Base-by-base conservation (phyloP, 2,888 invertebrate genomes). In the Drosophila anomalata region DNA sequence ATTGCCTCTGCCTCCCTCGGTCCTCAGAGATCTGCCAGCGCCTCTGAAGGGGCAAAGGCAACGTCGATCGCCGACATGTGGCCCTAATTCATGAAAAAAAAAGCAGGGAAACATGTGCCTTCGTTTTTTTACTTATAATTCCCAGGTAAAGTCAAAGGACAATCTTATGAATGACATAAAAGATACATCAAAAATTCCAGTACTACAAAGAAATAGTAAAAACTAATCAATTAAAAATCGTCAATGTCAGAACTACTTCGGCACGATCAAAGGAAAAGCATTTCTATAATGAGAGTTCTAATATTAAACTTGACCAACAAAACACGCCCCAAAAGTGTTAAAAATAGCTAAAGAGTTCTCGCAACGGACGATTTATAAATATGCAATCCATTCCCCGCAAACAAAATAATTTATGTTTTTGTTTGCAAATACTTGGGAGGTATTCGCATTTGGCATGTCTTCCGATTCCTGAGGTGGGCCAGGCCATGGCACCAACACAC, bases 341-440 rank as follows among this genome's bases (percentile, higher is more conserved):
- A 62, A 53, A 72, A 72, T 68, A 73, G 46, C 42, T 8, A 2
- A 31, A 56, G 20, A 42, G 59, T 58, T 78, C 44, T 50, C 62
- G 63, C 20, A 52, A 44, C 68, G 20, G 14, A 12, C 41, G 41
- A 9, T 20, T 79, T 86, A 79, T 83, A 79, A 82, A 87, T 82
- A 85, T 54, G 56, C 57, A 60, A 69, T 31, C 63, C 33, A 76
- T 78, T 66, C 50, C 51, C 51, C 53, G 63, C 51, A 78, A 58
- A 62, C 56, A 65, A 74, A 72, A 84, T 84, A 70, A 88, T 87
- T 87, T 87, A 88, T 82, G 78, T 82, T 80, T 82, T 87, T 88
- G 89, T 88, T 82, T 88, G 82, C 82, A 88, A 88, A 82, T 84
- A 84, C 81, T 87, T 88, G 56, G 70, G 76, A 52, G 76, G 72